A percentile compares a stretch with the other conserved stretches of the same genome.
These are phyloP conservation scores for Wasmannia auropunctata DNA, from an alignment of 1,140 invertebrate genomes.

Conservation along the genomic window DNA sequence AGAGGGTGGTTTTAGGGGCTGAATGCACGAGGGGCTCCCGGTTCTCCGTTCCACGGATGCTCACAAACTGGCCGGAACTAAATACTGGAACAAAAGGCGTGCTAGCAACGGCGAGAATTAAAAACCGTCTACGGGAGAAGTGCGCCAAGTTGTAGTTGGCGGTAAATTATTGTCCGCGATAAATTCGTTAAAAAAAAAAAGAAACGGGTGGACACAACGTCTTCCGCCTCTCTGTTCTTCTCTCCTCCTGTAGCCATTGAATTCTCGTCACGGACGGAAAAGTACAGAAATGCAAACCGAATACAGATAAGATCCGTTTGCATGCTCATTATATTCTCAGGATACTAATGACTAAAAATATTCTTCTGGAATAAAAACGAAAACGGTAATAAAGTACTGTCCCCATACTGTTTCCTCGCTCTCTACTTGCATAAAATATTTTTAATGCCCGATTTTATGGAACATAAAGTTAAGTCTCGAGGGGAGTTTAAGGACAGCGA, in stretches of 20 bases:
- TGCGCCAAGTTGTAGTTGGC: background rate
- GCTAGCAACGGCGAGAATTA: constrained; percentile 63
- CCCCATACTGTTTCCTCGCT: background rate
- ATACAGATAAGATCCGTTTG: constrained; percentile 19
- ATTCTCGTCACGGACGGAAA: constrained; percentile 4
- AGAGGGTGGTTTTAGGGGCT: constrained; percentile 71
- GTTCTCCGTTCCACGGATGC: constrained; percentile 69
- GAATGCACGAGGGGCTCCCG: constrained; percentile 69
- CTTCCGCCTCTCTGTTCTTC: background rate
- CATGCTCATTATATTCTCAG: background rate
- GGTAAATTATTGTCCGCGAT: constrained; percentile 49
- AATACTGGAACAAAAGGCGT: constrained; percentile 71
- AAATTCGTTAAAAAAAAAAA: constrained; percentile 51
- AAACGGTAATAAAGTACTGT: background rate
- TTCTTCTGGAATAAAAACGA: background rate
- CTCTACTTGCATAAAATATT: constrained; percentile 53
- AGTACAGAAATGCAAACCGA: background rate
- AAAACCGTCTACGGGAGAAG: constrained; percentile 64
- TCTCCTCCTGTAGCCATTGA: background rate
- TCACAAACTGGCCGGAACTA: constrained; percentile 76
- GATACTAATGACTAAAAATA: background rate
- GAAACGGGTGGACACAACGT: background rate
- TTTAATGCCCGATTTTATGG: constrained; percentile 43
- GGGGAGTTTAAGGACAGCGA: constrained; percentile 17
- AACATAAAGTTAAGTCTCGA: constrained; percentile 32